Base-by-base conservation (phyloP, 2,113 vertebrate species). In the Gobiocypris rarus region DNA sequence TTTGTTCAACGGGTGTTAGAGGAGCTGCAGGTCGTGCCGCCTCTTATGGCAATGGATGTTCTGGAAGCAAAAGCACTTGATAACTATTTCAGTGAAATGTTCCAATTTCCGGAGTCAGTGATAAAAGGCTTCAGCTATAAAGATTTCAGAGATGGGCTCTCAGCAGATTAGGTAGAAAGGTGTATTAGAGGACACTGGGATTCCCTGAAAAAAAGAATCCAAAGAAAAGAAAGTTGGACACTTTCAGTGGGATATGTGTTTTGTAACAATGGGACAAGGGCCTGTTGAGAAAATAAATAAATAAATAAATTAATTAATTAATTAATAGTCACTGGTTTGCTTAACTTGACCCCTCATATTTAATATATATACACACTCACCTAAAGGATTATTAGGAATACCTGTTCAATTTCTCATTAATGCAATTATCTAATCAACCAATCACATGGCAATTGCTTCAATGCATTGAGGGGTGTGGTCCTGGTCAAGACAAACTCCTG, bases 41-140 rank as follows among this genome's bases (percentile, higher is more conserved):
- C 65, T 69, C 31, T 77, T 59, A 38, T 41, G 22, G 31, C 52
- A 77, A 38, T 77, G 22, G n/a, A 79, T 43, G 7, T 78, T 78
- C 22, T 41, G 34, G 38, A 61, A 45, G n/a, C 38, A 78, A 45
- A 43, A 61, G 14, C 70, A 15, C 38, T 61, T 15, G n/a, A 61
- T 17, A 79, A 63, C 38, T 61, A n/a, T 79, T 79, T 61, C 56
- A 63, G 56, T 61, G 9, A 63, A 78, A 78, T 61, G 38, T 43
- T 78, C 38, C 75, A 78, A 78, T 78, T 43, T 61, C 56, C 34
- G 45, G 69, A 45, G 41, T 45, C 3, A 1, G 70, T 15, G 70
- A 48, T 63, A 45, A 79, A 79, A 79, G n/a, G 15, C 24, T 79
- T 79, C 5, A 63, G 14, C 76, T 22, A 79, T 26, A 79, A 79